Conservation (phyloP, 2,797 vertebrate genomes). For the Pseudomugil tenellus region DNA sequence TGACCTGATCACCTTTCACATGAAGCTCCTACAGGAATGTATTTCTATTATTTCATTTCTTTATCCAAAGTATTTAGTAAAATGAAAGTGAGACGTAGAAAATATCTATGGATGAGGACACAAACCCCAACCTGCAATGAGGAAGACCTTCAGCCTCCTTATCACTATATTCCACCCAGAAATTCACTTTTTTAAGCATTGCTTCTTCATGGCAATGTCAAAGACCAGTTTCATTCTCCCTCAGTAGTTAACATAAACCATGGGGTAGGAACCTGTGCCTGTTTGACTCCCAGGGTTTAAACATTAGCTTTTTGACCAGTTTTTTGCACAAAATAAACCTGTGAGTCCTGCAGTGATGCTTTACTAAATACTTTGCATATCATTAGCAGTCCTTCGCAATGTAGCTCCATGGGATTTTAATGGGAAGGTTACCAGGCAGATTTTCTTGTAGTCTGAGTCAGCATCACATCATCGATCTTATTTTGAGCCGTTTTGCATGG, state of each 20-base stretch:
- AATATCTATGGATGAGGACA: background rate
- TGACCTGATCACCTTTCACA: background rate
- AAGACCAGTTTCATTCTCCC: conserved; percentile 33
- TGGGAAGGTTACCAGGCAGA: conserved; percentile 62
- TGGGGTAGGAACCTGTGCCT: background rate
- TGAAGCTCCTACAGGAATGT: background rate
- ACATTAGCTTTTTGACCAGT: conserved; percentile 9
- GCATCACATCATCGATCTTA: conserved; percentile 51
- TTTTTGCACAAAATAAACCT: conserved; percentile 18
- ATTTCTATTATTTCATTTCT: background rate
- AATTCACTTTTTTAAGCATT: background rate
- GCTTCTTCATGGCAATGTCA: background rate
- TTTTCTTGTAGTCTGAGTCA: conserved; percentile 64
- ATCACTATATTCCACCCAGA: background rate
- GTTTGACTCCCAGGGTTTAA: conserved; percentile 35
- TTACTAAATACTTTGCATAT: conserved; percentile 15
- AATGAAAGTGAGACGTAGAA: background rate
- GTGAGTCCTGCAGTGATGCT: conserved; percentile 11
- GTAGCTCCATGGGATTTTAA: conserved; percentile 12
- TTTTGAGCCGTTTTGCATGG: conserved; percentile 72
- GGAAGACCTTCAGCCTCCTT: conserved; percentile 26
- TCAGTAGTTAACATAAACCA: background rate
- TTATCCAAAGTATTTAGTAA: background rate
- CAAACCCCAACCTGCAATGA: background rate
- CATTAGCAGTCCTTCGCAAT: conserved; percentile 5